These are phyloP conservation scores for Paramuricea clavata DNA, from an alignment of 92 coral and sea anemone species.

Conservation along the genomic window DNA sequence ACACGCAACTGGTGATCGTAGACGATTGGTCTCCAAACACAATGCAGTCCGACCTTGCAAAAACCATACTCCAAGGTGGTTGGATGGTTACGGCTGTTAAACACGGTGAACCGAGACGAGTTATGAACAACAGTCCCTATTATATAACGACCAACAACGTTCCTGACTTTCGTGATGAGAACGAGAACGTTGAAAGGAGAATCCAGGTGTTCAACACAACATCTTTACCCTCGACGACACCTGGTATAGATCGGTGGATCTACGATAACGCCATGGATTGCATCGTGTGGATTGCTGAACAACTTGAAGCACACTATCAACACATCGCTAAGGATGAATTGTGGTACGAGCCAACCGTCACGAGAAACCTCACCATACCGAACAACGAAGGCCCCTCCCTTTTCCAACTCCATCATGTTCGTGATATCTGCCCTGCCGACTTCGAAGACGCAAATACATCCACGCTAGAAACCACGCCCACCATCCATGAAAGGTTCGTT, in stretches of 20 bases:
- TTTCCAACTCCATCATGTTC: background rate
- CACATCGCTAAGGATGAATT: background rate
- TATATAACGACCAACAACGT: slow-evolving; percentile 35
- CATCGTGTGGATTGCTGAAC: slow-evolving; percentile 22
- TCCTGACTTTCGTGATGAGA: slow-evolving; percentile 34
- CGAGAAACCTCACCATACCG: background rate
- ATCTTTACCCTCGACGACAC: background rate
- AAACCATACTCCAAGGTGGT: slow-evolving; percentile 40
- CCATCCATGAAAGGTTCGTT: background rate
- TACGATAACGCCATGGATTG: slow-evolving; percentile 30
- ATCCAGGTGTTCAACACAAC: background rate
- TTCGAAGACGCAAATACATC: background rate
- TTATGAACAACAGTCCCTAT: slow-evolving; percentile 6
- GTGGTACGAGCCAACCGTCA: slow-evolving; percentile 1
- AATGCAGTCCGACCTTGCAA: slow-evolving; percentile 25
- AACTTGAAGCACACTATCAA: background rate
- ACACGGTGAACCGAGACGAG: slow-evolving; percentile 19
- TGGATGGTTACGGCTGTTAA: slow-evolving; percentile 35
- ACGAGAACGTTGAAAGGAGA: slow-evolving; percentile 1
- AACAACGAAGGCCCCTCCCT: background rate
- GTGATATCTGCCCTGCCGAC: background rate
- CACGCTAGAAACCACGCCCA: background rate
- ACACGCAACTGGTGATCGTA: slow-evolving; percentile 30
- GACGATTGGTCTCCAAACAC: slow-evolving; percentile 29
- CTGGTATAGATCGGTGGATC: slow-evolving; percentile 20